A percentile compares a stretch with the other conserved stretches of the same genome.
Evolutionary conservation across 1,140 invertebrate species (phyloP).

Genomic region (Pachypeltis micranthus): DNA sequence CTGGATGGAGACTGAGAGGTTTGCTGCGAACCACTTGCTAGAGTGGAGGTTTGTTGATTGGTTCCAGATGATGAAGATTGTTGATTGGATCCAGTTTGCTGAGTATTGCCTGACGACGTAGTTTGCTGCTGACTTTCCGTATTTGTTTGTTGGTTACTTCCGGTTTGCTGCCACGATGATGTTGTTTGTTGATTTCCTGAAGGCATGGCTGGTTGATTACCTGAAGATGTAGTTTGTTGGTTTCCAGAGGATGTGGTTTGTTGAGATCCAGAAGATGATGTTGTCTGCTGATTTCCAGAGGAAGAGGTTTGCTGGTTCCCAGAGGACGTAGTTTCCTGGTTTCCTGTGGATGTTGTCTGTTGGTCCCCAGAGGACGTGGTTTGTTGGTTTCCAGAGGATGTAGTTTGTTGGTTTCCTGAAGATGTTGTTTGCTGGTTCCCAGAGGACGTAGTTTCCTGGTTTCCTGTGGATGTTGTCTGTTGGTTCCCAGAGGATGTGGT

Average conservation of each 20-base stretch:
- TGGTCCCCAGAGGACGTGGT: slow-evolving; percentile 15
- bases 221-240: slow-evolving; percentile 22
- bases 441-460: no score
- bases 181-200: slow-evolving; percentile 19
- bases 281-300: slow-evolving; percentile 17
- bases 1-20: background rate
- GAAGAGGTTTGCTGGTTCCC: slow-evolving; percentile 19
- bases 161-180: no score
- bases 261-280: slow-evolving; percentile 6
- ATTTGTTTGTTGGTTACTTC: slow-evolving; percentile 14
- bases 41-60: slow-evolving; percentile 16
- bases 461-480: slow-evolving; percentile 12
- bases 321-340: no score
- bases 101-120: slow-evolving; percentile 18
- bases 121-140: slow-evolving; percentile 17
- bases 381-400: slow-evolving; percentile 15
- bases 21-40: slow-evolving; percentile 15
- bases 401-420: slow-evolving; percentile 19
- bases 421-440: slow-evolving; percentile 14
- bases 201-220: slow-evolving; percentile 16
- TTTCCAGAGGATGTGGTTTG: slow-evolving; percentile 8
- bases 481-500: slow-evolving; percentile 13
- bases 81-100: no score
- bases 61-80: slow-evolving; percentile 19
- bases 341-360: slow-evolving; percentile 17